Percentiles rank a stretch among this genome's conserved stretches.
phyloP scores from a whole-genome alignment of 2,888 invertebrate species.

The Caenorhabditis doughertyi region DNA sequence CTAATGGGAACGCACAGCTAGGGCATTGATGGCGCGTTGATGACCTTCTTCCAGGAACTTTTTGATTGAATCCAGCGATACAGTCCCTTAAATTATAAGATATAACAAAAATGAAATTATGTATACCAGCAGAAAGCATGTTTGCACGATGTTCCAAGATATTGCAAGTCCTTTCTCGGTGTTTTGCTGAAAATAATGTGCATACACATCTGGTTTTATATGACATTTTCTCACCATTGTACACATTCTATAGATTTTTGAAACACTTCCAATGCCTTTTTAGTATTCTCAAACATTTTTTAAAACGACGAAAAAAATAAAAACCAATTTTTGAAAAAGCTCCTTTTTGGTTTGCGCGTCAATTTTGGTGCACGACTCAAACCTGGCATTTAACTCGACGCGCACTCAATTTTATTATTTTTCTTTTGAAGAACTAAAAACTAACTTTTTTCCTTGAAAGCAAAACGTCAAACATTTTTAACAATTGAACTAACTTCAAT shows the following conservation, averaged over 20 bases:
- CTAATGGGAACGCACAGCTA: slow-evolving; percentile 44
- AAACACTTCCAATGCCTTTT: slow-evolving; percentile 40
- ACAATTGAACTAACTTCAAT: too few species aligned
- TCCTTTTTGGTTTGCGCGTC: slow-evolving; percentile 37
- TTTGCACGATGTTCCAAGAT: slow-evolving; percentile 65
- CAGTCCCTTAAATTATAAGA: slow-evolving; percentile 60
- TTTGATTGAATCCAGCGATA: slow-evolving; percentile 28
- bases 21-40: slow-evolving; percentile 22
- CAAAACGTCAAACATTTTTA: too few species aligned
- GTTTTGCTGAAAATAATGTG: slow-evolving; percentile 36
- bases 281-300: slow-evolving; percentile 43
- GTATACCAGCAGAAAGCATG: slow-evolving; percentile 70
- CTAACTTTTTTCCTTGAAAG: too few species aligned
- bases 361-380: slow-evolving; percentile 3
- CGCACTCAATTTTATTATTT: slow-evolving; percentile 5
- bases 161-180: slow-evolving; percentile 43
- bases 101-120: not conserved
- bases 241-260: slow-evolving; percentile 39
- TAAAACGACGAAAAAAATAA: not conserved
- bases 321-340: slow-evolving; percentile 19
- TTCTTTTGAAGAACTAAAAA: not conserved
- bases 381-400: slow-evolving; percentile 20
- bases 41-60: slow-evolving; percentile 6
- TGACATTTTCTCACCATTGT: slow-evolving; percentile 37
- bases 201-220: not conserved